Evolutionary conservation across 1,140 invertebrate species (phyloP).

Genomic region (Pygmarrhopalites habei): DNA sequence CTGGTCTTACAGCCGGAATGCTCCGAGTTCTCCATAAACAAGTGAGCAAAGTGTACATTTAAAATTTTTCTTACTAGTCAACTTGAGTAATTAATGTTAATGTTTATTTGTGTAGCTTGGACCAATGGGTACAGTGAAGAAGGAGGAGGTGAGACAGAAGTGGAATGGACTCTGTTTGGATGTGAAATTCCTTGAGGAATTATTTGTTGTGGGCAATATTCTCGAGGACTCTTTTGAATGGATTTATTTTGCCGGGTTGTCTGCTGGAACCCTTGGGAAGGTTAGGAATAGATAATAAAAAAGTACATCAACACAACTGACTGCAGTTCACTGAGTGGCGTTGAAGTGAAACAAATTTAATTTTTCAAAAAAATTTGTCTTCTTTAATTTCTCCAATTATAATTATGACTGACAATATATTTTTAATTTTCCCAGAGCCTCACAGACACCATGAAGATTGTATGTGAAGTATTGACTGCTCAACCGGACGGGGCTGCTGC

Average conservation of each 20-base stretch:
- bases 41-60: slow-evolving; percentile 5
- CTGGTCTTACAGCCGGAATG: slow-evolving; percentile 43
- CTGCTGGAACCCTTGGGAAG: slow-evolving; percentile 48
- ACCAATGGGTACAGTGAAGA: slow-evolving; percentile 40
- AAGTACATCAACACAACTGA: no score
- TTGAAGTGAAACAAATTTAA: no score
- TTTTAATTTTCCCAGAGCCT: slow-evolving; percentile 41
- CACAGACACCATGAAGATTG: slow-evolving; percentile 65
- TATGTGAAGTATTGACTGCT: slow-evolving; percentile 71
- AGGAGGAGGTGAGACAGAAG: slow-evolving; percentile 48
- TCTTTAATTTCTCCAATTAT: no score
- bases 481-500: slow-evolving; percentile 64
- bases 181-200: slow-evolving; percentile 52
- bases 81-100: neutral
- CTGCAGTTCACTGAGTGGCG: no score
- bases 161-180: slow-evolving; percentile 61
- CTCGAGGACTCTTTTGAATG: slow-evolving; percentile 47
- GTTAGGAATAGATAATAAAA: no score
- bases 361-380: no score
- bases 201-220: no score
- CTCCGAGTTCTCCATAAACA: slow-evolving; percentile 66
- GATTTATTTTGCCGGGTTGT: slow-evolving; percentile 59
- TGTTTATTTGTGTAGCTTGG: slow-evolving; percentile 3
- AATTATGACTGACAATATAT: no score
- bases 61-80: neutral